Evolutionary conservation across 2,888 invertebrate genomes (phyloP).

Genomic region (Tiliacea citrago): DNA sequence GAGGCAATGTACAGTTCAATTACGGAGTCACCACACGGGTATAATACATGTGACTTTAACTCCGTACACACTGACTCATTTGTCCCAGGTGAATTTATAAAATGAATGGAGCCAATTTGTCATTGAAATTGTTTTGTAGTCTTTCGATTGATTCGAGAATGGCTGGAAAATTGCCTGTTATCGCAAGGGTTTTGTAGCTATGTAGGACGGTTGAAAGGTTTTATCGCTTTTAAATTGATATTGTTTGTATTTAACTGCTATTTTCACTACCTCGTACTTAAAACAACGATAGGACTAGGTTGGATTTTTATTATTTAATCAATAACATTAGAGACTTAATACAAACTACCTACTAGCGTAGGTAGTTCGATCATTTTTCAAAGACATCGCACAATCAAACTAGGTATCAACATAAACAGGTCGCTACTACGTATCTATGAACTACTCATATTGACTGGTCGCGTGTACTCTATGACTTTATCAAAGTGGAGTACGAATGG

Average conservation of each 20-base stretch:
- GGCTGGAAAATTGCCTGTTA: conserved; percentile 3
- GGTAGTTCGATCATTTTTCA: background rate
- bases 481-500: background rate
- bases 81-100: conserved; percentile 51
- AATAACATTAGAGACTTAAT: background rate
- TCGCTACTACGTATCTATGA: background rate
- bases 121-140: conserved; percentile 41
- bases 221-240: background rate
- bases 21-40: conserved; percentile 41
- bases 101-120: conserved; percentile 51
- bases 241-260: background rate
- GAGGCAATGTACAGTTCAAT: conserved; percentile 49
- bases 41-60: conserved; percentile 52
- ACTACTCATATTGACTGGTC: background rate
- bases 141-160: conserved; percentile 10
- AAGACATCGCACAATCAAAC: no score
- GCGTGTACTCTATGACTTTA: background rate
- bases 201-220: background rate
- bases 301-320: background rate
- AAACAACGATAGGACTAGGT: background rate
- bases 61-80: conserved; percentile 61
- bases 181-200: background rate
- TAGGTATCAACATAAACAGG: no score
- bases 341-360: background rate
- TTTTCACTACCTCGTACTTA: background rate